Evolutionary conservation across 2,797 vertebrate species (phyloP).

Genomic region (Hoplostethus mediterraneus): DNA sequence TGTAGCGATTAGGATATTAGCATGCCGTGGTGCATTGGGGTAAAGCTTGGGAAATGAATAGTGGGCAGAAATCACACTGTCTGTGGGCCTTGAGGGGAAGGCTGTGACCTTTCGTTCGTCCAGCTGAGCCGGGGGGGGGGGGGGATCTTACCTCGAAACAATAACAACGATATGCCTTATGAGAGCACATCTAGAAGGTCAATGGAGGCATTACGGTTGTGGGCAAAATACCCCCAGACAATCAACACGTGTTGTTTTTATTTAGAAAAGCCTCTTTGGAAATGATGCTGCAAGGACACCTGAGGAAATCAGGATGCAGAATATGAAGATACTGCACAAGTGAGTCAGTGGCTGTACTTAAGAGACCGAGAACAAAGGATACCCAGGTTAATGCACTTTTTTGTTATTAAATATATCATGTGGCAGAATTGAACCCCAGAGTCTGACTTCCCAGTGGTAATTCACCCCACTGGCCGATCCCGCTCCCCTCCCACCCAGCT

Average conservation of each 20-base stretch:
- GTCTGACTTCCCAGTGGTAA: neutral
- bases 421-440: too few species aligned
- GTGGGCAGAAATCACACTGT: constrained; percentile 55
- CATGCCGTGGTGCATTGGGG: constrained; percentile 49
- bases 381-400: constrained; percentile 9
- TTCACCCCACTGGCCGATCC: too few species aligned
- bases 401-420: neutral
- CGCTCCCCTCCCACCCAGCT: too few species aligned
- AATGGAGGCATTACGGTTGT: constrained; percentile 41
- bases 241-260: constrained; percentile 23
- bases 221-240: constrained; percentile 53
- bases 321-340: constrained; percentile 12
- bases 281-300: constrained; percentile 24
- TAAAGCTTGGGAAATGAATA: constrained; percentile 38
- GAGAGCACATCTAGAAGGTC: constrained; percentile 64
- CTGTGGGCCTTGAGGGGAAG: constrained; percentile 39
- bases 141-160: constrained; percentile 57
- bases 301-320: neutral
- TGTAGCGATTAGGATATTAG: constrained; percentile 49
- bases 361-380: constrained; percentile 8
- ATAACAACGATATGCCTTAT: constrained; percentile 39
- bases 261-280: constrained; percentile 20
- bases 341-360: constrained; percentile 10
- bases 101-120: constrained; percentile 62
- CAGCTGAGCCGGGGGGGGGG: constrained; percentile 43